Base-by-base conservation (phyloP, 2,888 invertebrate genomes). In the Morpho helenor region DNA sequence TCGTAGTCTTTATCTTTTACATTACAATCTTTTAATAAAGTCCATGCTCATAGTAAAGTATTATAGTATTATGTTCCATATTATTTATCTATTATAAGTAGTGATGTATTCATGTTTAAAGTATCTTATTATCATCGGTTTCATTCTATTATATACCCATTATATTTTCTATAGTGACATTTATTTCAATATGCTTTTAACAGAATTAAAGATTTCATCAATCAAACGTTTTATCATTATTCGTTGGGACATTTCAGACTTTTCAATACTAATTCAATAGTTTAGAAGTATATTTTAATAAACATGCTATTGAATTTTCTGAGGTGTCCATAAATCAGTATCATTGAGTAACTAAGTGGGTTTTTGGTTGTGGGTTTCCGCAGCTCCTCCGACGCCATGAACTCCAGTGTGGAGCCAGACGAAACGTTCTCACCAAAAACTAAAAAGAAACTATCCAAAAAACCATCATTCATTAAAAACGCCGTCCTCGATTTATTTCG, bases 371-470 rank as follows among this genome's bases (percentile, higher is more conserved):
- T 86, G 89, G 89, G 87, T 88, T 87, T 90, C 88, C 90, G 80
- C 90, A 91, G 90, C 82, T 85, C 86, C 73, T 81, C 88, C 64
- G 89, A 90, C 72, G 88, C 77, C 82, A 85, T 87, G 86, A 87
- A 87, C 82, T 88, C 89, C 74, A 90, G 87, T 72, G 75, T 83
- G 78, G 91, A 91, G 79, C 87, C 82, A 76, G 89, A 91, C 76
- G 89, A 89, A 74, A 82, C 88, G 64, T 85, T 88, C 76, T 90
- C 91, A 61, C 91, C 91, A 77, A 91, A 91, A 88, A 89, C 90
- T 76, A 91, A 90, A 88, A 91, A 91, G 90, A 91, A 91, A 89
- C 80, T 91, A 54, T 89, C 91, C 50, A 91, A 91, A 90, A 91
- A 91, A 72, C 90, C 91, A 57, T 91, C 91, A 66, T 91, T 91